Evolutionary conservation across 2,797 vertebrate genomes (phyloP).

Genomic region (Nannoperca australis): DNA sequence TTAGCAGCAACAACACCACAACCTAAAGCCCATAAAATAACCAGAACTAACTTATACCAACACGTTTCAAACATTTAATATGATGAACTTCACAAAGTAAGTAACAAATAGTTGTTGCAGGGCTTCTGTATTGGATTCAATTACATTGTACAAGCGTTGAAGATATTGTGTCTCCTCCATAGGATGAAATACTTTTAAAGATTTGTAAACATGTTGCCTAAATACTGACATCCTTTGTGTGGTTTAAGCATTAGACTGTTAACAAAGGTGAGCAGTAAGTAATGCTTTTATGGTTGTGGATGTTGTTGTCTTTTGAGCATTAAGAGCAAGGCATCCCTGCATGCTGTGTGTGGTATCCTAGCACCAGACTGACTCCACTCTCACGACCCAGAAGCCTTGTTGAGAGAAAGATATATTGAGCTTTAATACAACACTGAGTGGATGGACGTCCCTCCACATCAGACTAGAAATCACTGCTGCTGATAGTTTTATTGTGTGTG

Average conservation of each 20-base stretch:
- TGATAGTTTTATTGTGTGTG: constrained; percentile 28
- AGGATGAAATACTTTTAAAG: background rate
- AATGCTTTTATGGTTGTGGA: constrained; percentile 16
- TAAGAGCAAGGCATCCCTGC: constrained; percentile 49
- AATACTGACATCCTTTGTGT: constrained; percentile 3
- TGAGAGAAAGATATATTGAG: constrained; percentile 50
- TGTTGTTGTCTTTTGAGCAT: constrained; percentile 36
- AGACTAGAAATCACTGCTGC: constrained; percentile 54
- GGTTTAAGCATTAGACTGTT: background rate
- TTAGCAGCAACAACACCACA: background rate
- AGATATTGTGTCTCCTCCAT: too few relatives aligned
- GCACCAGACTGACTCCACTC: constrained; percentile 41
- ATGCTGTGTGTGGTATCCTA: constrained; percentile 51
- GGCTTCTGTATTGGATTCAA: background rate
- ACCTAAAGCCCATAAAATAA: background rate
- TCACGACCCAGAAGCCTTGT: constrained; percentile 28
- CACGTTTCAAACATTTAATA: background rate
- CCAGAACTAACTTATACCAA: background rate
- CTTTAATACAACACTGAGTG: constrained; percentile 48
- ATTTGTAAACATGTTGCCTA: background rate
- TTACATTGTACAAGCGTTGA: background rate
- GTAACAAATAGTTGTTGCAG: background rate
- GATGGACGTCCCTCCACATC: constrained; percentile 41
- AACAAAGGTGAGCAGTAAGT: constrained; percentile 52
- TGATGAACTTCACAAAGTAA: background rate